Conservation (phyloP, 2,113 vertebrate species). For the Sceloporus undulatus region DNA sequence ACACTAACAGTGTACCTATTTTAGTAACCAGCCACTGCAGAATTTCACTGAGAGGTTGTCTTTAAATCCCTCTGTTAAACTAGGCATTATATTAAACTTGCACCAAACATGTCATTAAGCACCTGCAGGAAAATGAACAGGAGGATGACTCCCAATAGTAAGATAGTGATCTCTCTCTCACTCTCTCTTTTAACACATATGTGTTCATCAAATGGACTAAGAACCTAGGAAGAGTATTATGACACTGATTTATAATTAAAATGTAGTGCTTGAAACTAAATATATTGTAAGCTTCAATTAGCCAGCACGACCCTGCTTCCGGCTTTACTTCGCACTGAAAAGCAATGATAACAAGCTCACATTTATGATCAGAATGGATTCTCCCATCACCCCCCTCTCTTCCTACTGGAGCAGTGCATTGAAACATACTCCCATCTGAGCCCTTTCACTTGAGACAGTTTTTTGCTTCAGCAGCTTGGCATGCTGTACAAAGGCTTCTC, state of each 20-base stretch:
- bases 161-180: constrained; percentile 65
- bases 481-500: constrained; percentile 83
- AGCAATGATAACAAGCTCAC: constrained; percentile 79
- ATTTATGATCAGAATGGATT: constrained; percentile 73
- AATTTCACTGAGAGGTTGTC: constrained; percentile 49
- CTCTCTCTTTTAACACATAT: constrained; percentile 20
- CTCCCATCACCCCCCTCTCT: constrained; percentile 56
- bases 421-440: constrained; percentile 79
- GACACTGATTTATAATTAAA: constrained; percentile 79
- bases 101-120: constrained; percentile 72
- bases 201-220: constrained; percentile 70
- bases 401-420: constrained; percentile 75
- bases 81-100: constrained; percentile 61
- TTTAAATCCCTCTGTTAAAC: constrained; percentile 52
- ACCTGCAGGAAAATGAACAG: constrained; percentile 68
- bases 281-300: constrained; percentile 79
- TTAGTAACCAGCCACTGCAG: constrained; percentile 51
- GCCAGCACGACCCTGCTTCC: constrained; percentile 75
- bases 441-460: constrained; percentile 77
- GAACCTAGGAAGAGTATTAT: constrained; percentile 66
- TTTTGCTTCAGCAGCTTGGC: constrained; percentile 81
- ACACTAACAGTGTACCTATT: constrained; percentile 54
- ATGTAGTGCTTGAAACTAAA: constrained; percentile 69
- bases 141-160: constrained; percentile 55
- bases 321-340: constrained; percentile 77